Base-by-base conservation (phyloP, 2,797 vertebrate species). In the Argentina silus region DNA sequence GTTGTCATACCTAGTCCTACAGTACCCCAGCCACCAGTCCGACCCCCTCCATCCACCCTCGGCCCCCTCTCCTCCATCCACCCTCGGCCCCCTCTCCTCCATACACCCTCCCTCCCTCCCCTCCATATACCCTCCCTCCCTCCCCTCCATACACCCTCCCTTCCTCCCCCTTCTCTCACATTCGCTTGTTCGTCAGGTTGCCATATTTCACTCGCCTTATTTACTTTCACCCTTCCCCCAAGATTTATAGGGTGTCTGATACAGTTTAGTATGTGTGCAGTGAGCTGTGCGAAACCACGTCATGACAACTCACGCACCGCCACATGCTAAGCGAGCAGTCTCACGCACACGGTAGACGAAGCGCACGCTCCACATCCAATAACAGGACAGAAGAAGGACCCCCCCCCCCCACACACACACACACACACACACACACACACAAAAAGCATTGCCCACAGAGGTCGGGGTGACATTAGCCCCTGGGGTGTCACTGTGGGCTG, bases 231-330 rank as follows among this genome's bases (percentile, higher is more conserved):
- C 23, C 79, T 67, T 62, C 66, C 69, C 76, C 76, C 66, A 70
- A 80, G 91, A 94, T 93, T 93, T 93, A 93, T 90, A 86, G 91
- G n/a, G 93, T 93, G 92, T 81, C 88, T 74, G 84, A 61, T 86
- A 80, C 72, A 73, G 85, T 92, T 91, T 91, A 94, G 90, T 92
- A 91, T 74, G 93, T 94, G 93, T 80, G 86, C 83, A 72, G 80
- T 86, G 93, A 93, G 91, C 86, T 76, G 78, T 78, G 80, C 74
- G 27, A 88, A 89, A 92, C 90, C 91, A 88, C 87, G 86, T 92
- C 87, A 90, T 91, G 93, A 93, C 92, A 93, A 89, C 86, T 88
- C 87, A 78, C 75, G 71, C 86, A 78, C 85, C 44, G 83, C 87
- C 81, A 82, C 90, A 81, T 73, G 78, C 81, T 81, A 60, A 48